Evolutionary conservation across 2,888 invertebrate genomes (phyloP).

Genomic region (Congeria kusceri): DNA sequence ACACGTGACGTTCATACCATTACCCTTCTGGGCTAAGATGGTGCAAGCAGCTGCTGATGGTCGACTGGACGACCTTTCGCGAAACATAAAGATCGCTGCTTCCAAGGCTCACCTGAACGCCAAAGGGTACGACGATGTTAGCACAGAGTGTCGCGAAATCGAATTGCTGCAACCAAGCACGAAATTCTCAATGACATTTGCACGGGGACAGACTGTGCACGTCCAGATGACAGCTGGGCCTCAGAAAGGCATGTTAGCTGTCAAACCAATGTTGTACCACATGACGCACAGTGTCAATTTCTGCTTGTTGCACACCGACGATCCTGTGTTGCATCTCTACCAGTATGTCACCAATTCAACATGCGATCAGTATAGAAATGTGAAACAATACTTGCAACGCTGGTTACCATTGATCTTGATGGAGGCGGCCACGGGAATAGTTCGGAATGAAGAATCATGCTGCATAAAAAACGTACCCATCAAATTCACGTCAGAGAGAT

Average conservation of each 20-base stretch:
- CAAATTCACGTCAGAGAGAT: slow-evolving; percentile 32
- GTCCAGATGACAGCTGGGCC: slow-evolving; percentile 62
- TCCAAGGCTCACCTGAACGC: not conserved
- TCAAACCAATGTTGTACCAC: slow-evolving; percentile 59
- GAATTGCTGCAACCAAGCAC: slow-evolving; percentile 44
- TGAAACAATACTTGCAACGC: slow-evolving; percentile 49
- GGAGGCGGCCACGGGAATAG: slow-evolving; percentile 67
- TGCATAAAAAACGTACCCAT: slow-evolving; percentile 63
- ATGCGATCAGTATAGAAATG: slow-evolving; percentile 28
- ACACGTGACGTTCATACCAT: slow-evolving; percentile 9
- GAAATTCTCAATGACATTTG: slow-evolving; percentile 59
- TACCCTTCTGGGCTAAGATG: slow-evolving; percentile 29
- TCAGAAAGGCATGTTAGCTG: slow-evolving; percentile 55
- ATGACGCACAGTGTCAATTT: slow-evolving; percentile 63
- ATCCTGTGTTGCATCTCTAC: slow-evolving; percentile 63
- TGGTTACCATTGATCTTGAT: slow-evolving; percentile 71
- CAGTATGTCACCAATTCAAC: slow-evolving; percentile 57
- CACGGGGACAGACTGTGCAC: slow-evolving; percentile 52
- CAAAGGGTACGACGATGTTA: slow-evolving; percentile 44
- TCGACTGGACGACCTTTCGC: slow-evolving; percentile 10
- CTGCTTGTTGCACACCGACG: slow-evolving; percentile 65
- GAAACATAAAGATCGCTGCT: slow-evolving; percentile 1
- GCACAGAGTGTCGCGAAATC: slow-evolving; percentile 38
- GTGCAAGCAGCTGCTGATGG: slow-evolving; percentile 15
- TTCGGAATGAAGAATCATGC: slow-evolving; percentile 54